Evolutionary conservation across 2,113 vertebrate genomes (phyloP), one percentile per base, ranked within the genome.

Genomic region (Gasterosteus nipponicus): DNA sequence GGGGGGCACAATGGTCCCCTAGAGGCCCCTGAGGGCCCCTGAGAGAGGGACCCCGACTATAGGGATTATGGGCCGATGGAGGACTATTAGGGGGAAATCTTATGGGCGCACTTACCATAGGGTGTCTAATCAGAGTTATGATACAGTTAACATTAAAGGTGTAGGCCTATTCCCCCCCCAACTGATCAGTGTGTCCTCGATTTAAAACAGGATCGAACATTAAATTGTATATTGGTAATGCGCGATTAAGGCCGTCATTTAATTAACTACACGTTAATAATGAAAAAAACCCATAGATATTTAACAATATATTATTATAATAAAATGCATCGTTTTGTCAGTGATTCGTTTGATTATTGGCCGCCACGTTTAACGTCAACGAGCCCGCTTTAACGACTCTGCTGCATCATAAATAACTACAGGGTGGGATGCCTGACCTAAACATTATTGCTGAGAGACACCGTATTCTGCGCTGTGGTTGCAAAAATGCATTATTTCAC

Each of bases 1-100:
- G 76, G 67, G 73, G 44, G 63, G 58, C 81, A 91, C 89, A 92
- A 92, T 89, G 81, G 88, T 80, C 82, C 90, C 87, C 75, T 44
- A 82, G 85, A 87, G 90, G 82, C 85, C 83, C 85, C 88, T 74
- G 81, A 85, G 79, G 89, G 85, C 80, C 83, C 86, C 85, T 74
- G 75, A 88, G 90, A 85, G 82, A 87, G 82, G 58, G 79, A 72
- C 80, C 77, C 81, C 64, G 54, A 76, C 73, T 78, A 72, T 69
- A 79, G 77, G 86, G 85, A 93, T 91, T 89, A 90, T 75, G 39
- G 74, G 38, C 77, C 73, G 11, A 65, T 41, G 53, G 63, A 69
- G 74, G 70, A 67, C 66, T 71, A 57, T 73, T 12, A 56, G 53
- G 44, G 66, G 61, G 4, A 9, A 66, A 33, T 44, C 67, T 49